phyloP scores from a whole-genome alignment of 2,888 invertebrate genomes.

The Dryobotodes eremita region DNA sequence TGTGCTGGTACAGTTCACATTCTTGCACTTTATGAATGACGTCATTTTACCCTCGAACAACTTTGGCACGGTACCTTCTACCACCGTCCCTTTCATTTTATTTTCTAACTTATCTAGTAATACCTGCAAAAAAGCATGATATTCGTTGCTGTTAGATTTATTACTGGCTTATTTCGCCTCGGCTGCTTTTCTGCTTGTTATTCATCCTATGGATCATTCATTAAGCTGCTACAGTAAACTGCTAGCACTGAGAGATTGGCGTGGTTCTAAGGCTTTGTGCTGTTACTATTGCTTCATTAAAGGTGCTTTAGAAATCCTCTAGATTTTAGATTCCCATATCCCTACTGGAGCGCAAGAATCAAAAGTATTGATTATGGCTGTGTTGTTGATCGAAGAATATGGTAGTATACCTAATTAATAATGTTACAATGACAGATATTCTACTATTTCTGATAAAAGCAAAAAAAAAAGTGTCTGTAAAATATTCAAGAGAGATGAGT shows the following conservation, averaged over 20 bases:
- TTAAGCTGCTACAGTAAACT: neutral
- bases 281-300: neutral
- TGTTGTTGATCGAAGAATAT: neutral
- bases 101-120: conserved; percentile 99
- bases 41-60: conserved; percentile 99
- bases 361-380: neutral
- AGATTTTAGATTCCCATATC: neutral
- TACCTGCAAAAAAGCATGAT: conserved; percentile 86
- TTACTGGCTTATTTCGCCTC: neutral
- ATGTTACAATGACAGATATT: neutral
- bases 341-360: neutral
- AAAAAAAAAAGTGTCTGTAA: conserved; percentile 29
- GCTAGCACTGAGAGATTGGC: neutral
- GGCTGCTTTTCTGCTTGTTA: neutral
- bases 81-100: conserved; percentile 99
- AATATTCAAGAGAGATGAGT: conserved; percentile 42
- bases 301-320: neutral
- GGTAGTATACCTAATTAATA: neutral
- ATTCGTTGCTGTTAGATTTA: neutral
- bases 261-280: neutral
- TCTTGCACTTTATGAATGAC: conserved; percentile 99
- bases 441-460: conserved; percentile 2
- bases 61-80: conserved; percentile 97
- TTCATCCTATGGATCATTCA: neutral
- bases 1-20: conserved; percentile 98